phyloP scores from a whole-genome alignment of 2,888 invertebrate species.

The Trypoxylon attenuatum region DNA sequence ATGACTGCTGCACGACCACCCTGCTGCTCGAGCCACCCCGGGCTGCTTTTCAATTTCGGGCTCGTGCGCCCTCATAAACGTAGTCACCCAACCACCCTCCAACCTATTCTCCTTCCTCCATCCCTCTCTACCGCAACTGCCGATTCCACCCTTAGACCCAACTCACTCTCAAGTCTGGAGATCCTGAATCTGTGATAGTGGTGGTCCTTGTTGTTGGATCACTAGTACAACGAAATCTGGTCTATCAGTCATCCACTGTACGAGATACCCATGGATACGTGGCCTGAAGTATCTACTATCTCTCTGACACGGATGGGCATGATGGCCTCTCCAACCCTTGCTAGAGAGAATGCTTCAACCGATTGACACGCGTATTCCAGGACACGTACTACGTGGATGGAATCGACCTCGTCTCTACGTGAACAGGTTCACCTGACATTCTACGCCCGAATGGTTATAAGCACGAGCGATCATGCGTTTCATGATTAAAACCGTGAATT shows the following conservation, averaged over 20 bases:
- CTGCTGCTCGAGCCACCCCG: conserved; percentile 30
- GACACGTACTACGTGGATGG: background rate
- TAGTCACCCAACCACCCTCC: conserved; percentile 51
- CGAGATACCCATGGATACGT: too few species aligned
- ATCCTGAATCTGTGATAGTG: conserved; percentile 22
- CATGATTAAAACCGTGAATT: conserved; percentile 44
- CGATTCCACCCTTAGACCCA: conserved; percentile 2
- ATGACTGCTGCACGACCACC: conserved; percentile 63
- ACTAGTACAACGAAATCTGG: conserved; percentile 2
- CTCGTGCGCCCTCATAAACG: conserved; percentile 55
- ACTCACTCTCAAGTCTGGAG: background rate
- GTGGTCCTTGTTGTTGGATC: too few species aligned
- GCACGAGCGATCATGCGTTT: conserved; percentile 40
- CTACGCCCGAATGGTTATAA: conserved; percentile 26
- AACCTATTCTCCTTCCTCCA: too few species aligned
- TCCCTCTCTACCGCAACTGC: conserved; percentile 12
- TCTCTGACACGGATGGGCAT: too few species aligned
- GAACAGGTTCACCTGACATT: too few species aligned
- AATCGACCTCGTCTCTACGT: too few species aligned
- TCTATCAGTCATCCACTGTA: conserved; percentile 30
- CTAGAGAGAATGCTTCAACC: conserved; percentile 3
- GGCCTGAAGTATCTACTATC: too few species aligned
- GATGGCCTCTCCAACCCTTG: background rate
- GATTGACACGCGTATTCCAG: conserved; percentile 7
- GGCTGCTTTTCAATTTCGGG: conserved; percentile 65